Evolutionary conservation across 2,888 invertebrate species (phyloP).

Genomic region (Agrochola litura): DNA sequence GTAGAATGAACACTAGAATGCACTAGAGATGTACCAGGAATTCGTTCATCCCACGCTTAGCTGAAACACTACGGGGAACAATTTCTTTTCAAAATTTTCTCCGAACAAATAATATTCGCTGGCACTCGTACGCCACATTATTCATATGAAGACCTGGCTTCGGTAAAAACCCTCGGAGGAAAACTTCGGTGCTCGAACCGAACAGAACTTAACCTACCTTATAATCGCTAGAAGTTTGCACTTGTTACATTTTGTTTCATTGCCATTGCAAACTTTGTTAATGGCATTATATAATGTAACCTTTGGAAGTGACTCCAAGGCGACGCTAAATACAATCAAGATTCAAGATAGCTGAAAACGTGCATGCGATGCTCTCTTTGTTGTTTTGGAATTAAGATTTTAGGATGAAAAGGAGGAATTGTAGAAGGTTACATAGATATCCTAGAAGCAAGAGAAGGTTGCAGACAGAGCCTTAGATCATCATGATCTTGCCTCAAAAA

Average conservation of each 20-base stretch:
- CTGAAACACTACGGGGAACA: conserved; percentile 51
- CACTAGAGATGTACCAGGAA: conserved; percentile 52
- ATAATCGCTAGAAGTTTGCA: conserved; percentile 63
- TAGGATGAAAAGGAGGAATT: conserved; percentile 19
- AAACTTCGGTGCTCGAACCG: conserved; percentile 55
- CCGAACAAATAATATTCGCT: conserved; percentile 67
- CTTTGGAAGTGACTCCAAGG: conserved; percentile 58
- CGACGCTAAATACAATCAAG: conserved; percentile 57
- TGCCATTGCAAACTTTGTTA: conserved; percentile 67
- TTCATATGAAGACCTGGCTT: conserved; percentile 72
- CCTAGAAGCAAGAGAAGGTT: conserved; percentile 20
- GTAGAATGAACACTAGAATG: conserved; percentile 40
- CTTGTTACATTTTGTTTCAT: conserved; percentile 67
- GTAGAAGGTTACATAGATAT: conserved; percentile 13
- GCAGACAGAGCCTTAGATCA: not conserved
- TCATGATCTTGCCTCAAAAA: not conserved
- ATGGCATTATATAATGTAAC: conserved; percentile 67
- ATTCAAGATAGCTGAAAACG: conserved; percentile 61
- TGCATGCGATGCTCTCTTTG: conserved; percentile 57
- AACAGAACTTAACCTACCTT: conserved; percentile 63
- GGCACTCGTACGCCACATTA: conserved; percentile 72
- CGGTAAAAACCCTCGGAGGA: conserved; percentile 63
- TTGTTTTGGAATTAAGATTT: conserved; percentile 34
- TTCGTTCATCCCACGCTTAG: conserved; percentile 49
- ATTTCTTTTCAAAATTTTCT: conserved; percentile 64